Percentiles rank a stretch among this genome's conserved stretches.
Conservation (phyloP, 1,140 invertebrate genomes). For the Sinella curviseta region DNA sequence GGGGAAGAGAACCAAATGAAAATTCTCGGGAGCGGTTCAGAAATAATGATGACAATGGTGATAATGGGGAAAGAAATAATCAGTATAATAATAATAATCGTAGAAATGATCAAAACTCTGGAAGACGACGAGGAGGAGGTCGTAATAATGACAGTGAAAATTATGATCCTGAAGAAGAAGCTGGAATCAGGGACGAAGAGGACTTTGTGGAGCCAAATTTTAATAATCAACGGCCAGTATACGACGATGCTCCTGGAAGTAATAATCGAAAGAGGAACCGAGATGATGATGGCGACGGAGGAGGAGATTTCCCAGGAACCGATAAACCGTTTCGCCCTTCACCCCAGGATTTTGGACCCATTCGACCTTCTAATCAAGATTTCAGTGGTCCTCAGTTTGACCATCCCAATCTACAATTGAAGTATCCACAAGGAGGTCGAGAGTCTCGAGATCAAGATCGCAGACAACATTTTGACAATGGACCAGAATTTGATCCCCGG, state of each 20-base stretch:
- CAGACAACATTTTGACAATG: neutral
- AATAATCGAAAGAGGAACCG: neutral
- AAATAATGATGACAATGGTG: neutral
- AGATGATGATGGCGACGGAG: slow-evolving; percentile 1
- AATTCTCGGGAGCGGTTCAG: neutral
- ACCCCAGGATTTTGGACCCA: slow-evolving; percentile 31
- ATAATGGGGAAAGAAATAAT: neutral
- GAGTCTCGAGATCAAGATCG: neutral
- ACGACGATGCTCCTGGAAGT: slow-evolving; percentile 28
- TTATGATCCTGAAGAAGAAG: neutral
- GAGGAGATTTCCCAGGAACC: neutral
- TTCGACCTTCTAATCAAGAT: slow-evolving; percentile 33
- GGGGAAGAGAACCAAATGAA: neutral
- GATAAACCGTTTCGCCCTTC: slow-evolving; percentile 27
- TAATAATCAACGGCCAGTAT: slow-evolving; percentile 29
- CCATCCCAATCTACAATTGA: slow-evolving; percentile 35
- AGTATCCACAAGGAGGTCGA: slow-evolving; percentile 13
- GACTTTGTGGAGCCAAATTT: slow-evolving; percentile 18
- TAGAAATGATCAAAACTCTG: neutral
- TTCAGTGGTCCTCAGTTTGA: slow-evolving; percentile 34
- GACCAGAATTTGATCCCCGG: slow-evolving; percentile 29
- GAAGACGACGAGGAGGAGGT: neutral
- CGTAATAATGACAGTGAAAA: neutral
- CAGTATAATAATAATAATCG: neutral
- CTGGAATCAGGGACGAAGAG: neutral